A percentile compares a stretch with the other conserved stretches of the same genome.
These are phyloP conservation scores for Xenopus laevis DNA, from an alignment of 2,113 vertebrate genomes.

Conservation along the genomic window DNA sequence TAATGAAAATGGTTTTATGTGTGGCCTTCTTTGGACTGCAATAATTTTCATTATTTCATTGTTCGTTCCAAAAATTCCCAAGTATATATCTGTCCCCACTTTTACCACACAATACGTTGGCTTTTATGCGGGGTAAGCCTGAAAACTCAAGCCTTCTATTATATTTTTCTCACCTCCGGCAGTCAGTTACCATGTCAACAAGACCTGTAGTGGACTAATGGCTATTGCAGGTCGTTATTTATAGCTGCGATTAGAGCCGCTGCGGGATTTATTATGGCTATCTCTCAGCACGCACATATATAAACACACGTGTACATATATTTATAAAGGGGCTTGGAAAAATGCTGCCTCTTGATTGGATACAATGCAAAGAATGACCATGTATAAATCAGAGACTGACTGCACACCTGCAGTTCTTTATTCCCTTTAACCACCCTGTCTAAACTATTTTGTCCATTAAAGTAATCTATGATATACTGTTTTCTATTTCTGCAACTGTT, in stretches of 20 bases:
- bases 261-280: conserved; percentile 46
- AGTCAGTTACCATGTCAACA: conserved; percentile 48
- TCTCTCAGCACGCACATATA: conserved; percentile 24
- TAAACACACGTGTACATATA: conserved; percentile 41
- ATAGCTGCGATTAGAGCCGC: conserved; percentile 43
- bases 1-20: too few relatives aligned
- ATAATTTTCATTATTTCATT: too few relatives aligned
- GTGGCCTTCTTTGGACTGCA: too few relatives aligned
- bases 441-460: conserved; percentile 34
- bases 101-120: background rate
- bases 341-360: conserved; percentile 22
- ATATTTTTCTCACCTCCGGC: conserved; percentile 7
- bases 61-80: too few relatives aligned
- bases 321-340: conserved; percentile 25
- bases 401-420: conserved; percentile 29
- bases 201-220: conserved; percentile 47
- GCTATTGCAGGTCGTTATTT: conserved; percentile 51
- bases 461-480: conserved; percentile 24
- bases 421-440: conserved; percentile 24
- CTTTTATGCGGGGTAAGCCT: background rate
- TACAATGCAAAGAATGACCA: conserved; percentile 21
- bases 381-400: conserved; percentile 20
- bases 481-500: conserved; percentile 6
- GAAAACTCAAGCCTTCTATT: conserved; percentile 16
- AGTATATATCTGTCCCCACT: background rate